These are phyloP conservation scores for Bombyx huttoni DNA, from an alignment of 2,888 invertebrate genomes.

Conservation along the genomic window DNA sequence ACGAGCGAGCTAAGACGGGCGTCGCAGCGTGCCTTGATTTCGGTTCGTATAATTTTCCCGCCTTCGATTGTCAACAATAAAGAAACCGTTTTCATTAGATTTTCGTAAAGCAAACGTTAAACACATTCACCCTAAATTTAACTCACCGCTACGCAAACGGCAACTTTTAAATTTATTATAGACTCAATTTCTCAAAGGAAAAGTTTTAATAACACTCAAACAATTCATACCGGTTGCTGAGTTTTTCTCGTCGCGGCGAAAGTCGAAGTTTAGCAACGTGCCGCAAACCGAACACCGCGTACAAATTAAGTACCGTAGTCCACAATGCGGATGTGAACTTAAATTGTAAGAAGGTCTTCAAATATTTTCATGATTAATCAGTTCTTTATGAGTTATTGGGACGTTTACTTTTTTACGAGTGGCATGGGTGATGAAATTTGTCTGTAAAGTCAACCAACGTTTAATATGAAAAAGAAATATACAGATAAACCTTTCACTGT, in stretches of 20 bases:
- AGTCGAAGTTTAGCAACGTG: slow-evolving; percentile 35
- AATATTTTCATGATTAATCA: too few species aligned
- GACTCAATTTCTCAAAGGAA: slow-evolving; percentile 28
- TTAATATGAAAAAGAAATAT: too few species aligned
- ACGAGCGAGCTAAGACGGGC: too few species aligned
- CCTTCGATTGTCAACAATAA: slow-evolving; percentile 19
- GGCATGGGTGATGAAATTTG: too few species aligned
- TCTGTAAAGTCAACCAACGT: too few species aligned
- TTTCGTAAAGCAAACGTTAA: slow-evolving; percentile 6
- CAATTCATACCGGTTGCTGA: slow-evolving; percentile 33
- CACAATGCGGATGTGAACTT: not conserved
- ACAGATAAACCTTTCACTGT: too few species aligned
- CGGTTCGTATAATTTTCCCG: slow-evolving; percentile 44
- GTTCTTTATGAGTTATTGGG: too few species aligned
- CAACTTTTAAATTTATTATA: slow-evolving; percentile 36
- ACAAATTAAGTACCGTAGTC: not conserved
- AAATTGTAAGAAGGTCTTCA: too few species aligned
- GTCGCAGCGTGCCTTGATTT: slow-evolving; percentile 51
- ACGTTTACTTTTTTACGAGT: too few species aligned
- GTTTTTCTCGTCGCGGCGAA: slow-evolving; percentile 23
- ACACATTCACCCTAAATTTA: slow-evolving; percentile 27
- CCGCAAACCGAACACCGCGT: slow-evolving; percentile 22
- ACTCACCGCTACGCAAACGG: slow-evolving; percentile 32
- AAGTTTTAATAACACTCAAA: slow-evolving; percentile 43
- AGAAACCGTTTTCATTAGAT: too few species aligned